Percentiles rank a stretch among this genome's conserved stretches.
These are phyloP conservation scores for Cottoperca gobio DNA, from an alignment of 2,797 vertebrate genomes.

Conservation along the genomic window DNA sequence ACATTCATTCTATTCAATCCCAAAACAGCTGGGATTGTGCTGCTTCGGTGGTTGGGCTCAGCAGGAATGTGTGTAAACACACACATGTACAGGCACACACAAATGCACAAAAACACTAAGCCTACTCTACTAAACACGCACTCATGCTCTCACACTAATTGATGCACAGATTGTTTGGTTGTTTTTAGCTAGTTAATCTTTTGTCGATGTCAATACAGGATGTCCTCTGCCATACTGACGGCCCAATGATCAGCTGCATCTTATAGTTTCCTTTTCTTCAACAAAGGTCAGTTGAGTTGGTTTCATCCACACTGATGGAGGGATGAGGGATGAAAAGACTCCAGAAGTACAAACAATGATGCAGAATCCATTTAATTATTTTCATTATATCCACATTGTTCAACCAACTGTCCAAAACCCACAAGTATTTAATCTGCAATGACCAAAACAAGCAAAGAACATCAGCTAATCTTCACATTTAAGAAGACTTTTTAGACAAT, in stretches of 20 bases:
- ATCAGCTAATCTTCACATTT: neutral
- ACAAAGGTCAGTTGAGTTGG: neutral
- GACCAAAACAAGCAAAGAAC: neutral
- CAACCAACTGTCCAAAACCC: neutral
- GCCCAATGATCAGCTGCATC: neutral
- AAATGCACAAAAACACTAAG: conserved; percentile 21
- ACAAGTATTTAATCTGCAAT: neutral
- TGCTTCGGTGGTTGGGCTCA: conserved; percentile 26
- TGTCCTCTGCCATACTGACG: conserved; percentile 6
- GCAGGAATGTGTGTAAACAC: conserved; percentile 13
- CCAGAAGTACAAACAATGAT: neutral
- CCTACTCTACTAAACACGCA: conserved; percentile 10
- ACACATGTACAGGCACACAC: conserved; percentile 7
- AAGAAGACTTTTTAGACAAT: neutral
- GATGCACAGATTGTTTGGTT: conserved; percentile 30
- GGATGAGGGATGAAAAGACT: neutral
- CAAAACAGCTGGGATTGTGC: conserved; percentile 55
- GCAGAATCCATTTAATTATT: neutral
- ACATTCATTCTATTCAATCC: neutral
- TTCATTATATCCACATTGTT: neutral
- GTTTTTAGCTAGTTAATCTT: conserved; percentile 13
- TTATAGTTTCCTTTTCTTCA: neutral
- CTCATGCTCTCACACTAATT: conserved; percentile 44
- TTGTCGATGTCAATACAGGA: neutral
- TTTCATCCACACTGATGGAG: neutral